A percentile compares a stretch with the other conserved stretches of the same genome.
phyloP scores from a whole-genome alignment of 2,113 vertebrate species.

The Syngnathus typhle region DNA sequence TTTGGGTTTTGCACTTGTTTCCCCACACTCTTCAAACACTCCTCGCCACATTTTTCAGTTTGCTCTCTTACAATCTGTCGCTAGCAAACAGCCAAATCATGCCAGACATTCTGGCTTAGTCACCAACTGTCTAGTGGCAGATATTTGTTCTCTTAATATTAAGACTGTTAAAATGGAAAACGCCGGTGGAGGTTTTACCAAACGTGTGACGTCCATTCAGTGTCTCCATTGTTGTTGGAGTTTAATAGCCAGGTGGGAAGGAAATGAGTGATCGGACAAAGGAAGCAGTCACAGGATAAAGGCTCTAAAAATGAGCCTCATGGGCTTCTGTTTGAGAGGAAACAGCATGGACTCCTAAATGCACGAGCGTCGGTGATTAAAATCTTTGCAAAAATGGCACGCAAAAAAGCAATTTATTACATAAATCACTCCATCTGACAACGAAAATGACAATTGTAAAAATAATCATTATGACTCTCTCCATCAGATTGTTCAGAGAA shows the following conservation, averaged over 20 bases:
- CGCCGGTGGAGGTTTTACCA: background rate
- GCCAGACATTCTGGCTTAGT: slow-evolving; percentile 15
- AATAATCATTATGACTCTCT: too few species aligned
- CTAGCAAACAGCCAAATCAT: background rate
- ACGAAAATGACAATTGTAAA: too few species aligned
- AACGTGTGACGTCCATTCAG: background rate
- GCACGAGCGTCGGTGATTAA: background rate
- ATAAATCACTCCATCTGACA: background rate
- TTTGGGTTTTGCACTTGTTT: background rate
- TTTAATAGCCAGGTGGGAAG: background rate
- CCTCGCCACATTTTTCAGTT: slow-evolving; percentile 17
- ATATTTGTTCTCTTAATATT: background rate
- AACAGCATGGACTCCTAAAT: background rate
- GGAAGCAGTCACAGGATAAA: background rate
- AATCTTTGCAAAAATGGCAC: background rate
- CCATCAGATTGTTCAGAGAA: background rate
- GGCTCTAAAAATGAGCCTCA: background rate
- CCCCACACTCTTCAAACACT: slow-evolving; percentile 5
- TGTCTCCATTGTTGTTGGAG: slow-evolving; percentile 5
- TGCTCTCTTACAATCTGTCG: slow-evolving; percentile 19
- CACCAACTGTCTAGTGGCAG: slow-evolving; percentile 25
- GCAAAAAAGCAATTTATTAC: too few species aligned
- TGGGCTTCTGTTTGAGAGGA: background rate
- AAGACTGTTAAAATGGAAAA: background rate
- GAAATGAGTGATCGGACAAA: background rate